Conservation (phyloP, 2,113 vertebrate species). For the Caretta caretta region DNA sequence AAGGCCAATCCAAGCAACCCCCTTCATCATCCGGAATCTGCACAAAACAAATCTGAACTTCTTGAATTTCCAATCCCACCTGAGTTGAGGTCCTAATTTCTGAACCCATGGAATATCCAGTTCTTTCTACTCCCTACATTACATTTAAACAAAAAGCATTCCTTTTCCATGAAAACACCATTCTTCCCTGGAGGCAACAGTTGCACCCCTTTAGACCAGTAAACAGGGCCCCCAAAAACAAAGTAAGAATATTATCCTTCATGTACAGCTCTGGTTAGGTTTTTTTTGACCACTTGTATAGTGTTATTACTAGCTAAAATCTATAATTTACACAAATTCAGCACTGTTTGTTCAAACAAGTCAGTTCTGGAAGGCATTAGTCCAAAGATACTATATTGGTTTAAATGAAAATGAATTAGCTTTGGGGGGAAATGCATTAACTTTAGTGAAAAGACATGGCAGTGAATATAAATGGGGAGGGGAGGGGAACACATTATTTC, state of each 20-base stretch:
- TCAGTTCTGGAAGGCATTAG: slow-evolving; percentile 41
- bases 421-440: slow-evolving; percentile 69
- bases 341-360: neutral
- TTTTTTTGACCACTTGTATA: neutral
- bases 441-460: slow-evolving; percentile 45
- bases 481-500: slow-evolving; percentile 18
- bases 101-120: neutral
- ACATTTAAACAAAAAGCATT: neutral
- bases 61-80: neutral
- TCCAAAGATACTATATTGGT: slow-evolving; percentile 61
- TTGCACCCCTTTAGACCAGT: neutral
- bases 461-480: slow-evolving; percentile 68
- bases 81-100: neutral
- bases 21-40: neutral
- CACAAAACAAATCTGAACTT: neutral
- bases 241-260: neutral
- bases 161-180: neutral
- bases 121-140: neutral
- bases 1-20: neutral
- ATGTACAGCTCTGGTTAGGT: neutral
- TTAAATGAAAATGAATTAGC: slow-evolving; percentile 73
- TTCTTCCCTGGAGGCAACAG: neutral
- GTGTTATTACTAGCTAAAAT: slow-evolving; percentile 20
- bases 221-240: accelerated
- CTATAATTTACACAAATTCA: slow-evolving; percentile 28